Base-by-base conservation (phyloP, 92 coral and sea anemone genomes). In the Siderastrea siderea region DNA sequence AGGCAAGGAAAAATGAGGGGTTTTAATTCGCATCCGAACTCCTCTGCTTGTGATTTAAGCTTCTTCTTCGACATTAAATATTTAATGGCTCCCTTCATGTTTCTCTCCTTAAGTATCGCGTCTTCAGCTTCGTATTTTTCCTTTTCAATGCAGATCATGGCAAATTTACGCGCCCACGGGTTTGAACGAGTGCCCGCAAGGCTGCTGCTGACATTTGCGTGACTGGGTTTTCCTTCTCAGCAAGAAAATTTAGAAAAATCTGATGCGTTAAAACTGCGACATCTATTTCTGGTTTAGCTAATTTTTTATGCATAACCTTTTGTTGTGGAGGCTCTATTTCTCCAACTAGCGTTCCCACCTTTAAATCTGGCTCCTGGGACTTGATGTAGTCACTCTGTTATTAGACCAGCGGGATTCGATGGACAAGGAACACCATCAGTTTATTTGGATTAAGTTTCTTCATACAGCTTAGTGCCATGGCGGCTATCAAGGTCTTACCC, bases 391-490 rank as follows among this genome's bases (percentile, higher is more conserved):
- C 92, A 26, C 94, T 91, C 47, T 97, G 99, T 66, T 97, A 98
- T 72, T 95, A 92, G 5, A 91, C 99, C 60, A 97, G 81, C 2
- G 98, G 98, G 38, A 92, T 84, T 38, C 98, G 94, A 88, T 96
- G 96, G 2, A 94, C 96, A 2, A 97, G 80, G 58, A 95, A 95
- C 50, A 97, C 99, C 81, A 91, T 94, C 88, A 97, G 68, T 81
- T 97, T 97, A 13, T 80, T 63, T 50, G 94, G 96, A 84, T 97
- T 95, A n/a, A 97, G 94, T 68, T 87, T 85, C 77, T 86, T 92
- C 99, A 97, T 97, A 68, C 99, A 97, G 49, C 98, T 95, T 12
- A 95, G 59, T 4, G 86, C 94, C 99, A 97, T 95, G 7, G 99
- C 98, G 0, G 99, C 99, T 8, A 97, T 78, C 84, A 97, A 68